Percentiles rank a stretch among this genome's conserved stretches.
Evolutionary conservation across 2,888 invertebrate species (phyloP).

Genomic region (Limnephilus marmoratus): DNA sequence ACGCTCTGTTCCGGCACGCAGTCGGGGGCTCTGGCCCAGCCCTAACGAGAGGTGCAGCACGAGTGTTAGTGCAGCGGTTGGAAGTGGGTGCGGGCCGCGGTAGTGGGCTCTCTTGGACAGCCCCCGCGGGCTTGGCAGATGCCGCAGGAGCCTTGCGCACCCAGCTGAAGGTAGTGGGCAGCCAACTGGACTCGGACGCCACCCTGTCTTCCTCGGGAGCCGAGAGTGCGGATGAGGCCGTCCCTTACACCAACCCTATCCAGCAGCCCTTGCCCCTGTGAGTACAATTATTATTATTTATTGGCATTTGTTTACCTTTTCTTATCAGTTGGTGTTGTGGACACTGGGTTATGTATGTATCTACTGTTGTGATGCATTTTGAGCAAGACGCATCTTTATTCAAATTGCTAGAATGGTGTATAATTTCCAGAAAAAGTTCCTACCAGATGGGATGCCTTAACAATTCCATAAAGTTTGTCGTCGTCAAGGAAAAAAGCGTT

Average conservation of each 20-base stretch:
- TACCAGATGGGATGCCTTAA: not conserved
- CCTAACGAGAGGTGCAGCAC: slow-evolving; percentile 73
- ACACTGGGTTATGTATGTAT: not conserved
- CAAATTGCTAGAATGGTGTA: not conserved
- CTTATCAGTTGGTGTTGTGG: not conserved
- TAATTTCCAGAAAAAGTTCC: not conserved
- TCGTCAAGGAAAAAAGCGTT: not conserved
- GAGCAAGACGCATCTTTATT: not conserved
- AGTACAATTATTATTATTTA: slow-evolving; percentile 73
- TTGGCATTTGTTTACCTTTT: slow-evolving; percentile 1
- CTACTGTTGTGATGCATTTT: not conserved
- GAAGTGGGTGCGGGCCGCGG: slow-evolving; percentile 82
- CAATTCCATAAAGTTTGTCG: not conserved
- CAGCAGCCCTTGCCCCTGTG: slow-evolving; percentile 88
- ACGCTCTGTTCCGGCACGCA: slow-evolving; percentile 85
- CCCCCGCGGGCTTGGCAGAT: slow-evolving; percentile 84
- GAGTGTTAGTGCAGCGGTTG: slow-evolving; percentile 74
- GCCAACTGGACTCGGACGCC: slow-evolving; percentile 92
- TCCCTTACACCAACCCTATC: slow-evolving; percentile 85
- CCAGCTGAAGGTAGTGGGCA: slow-evolving; percentile 85
- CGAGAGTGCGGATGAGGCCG: slow-evolving; percentile 94
- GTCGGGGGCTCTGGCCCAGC: slow-evolving; percentile 69
- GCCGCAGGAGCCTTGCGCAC: slow-evolving; percentile 85
- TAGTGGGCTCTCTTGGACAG: slow-evolving; percentile 85
- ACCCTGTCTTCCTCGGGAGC: slow-evolving; percentile 96